These are phyloP conservation scores for Batillaria attramentaria DNA, from an alignment of 1,140 invertebrate species.

Conservation along the genomic window DNA sequence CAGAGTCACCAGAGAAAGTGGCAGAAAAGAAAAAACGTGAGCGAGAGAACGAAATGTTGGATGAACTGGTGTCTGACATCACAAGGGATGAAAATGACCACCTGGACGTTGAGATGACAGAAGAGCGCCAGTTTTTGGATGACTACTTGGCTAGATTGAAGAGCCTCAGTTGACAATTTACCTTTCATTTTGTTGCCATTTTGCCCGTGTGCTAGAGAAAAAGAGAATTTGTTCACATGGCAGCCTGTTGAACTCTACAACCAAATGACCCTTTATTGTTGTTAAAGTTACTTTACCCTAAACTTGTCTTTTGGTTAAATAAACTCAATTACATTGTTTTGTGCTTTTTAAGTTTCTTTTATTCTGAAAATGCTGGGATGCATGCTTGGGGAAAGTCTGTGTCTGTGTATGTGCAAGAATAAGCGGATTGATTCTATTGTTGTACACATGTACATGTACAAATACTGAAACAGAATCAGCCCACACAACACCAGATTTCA, in stretches of 20 bases:
- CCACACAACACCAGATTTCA: too few relatives aligned
- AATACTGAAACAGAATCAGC: background rate
- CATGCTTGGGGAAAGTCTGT: background rate
- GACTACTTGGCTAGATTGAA: conserved; percentile 51
- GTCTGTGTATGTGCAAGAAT: too few relatives aligned
- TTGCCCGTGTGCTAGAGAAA: background rate
- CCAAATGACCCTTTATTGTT: background rate
- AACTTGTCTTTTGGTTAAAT: background rate
- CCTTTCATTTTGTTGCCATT: background rate
- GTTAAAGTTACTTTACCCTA: background rate
- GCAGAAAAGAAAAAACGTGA: conserved; percentile 29
- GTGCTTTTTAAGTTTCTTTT: background rate
- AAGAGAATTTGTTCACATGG: background rate
- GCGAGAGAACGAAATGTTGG: conserved; percentile 56
- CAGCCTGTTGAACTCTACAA: background rate
- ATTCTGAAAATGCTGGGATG: background rate
- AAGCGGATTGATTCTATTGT: background rate
- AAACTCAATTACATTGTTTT: too few relatives aligned
- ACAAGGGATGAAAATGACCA: conserved; percentile 65
- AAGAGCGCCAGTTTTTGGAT: conserved; percentile 62
- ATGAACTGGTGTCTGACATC: conserved; percentile 60
- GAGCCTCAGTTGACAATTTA: conserved; percentile 5
- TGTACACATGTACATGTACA: background rate
- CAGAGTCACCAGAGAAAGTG: conserved; percentile 21
- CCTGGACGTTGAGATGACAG: conserved; percentile 62